These are phyloP conservation scores for Poeciliopsis prolifica DNA, from an alignment of 2,113 vertebrate genomes.

Conservation along the genomic window DNA sequence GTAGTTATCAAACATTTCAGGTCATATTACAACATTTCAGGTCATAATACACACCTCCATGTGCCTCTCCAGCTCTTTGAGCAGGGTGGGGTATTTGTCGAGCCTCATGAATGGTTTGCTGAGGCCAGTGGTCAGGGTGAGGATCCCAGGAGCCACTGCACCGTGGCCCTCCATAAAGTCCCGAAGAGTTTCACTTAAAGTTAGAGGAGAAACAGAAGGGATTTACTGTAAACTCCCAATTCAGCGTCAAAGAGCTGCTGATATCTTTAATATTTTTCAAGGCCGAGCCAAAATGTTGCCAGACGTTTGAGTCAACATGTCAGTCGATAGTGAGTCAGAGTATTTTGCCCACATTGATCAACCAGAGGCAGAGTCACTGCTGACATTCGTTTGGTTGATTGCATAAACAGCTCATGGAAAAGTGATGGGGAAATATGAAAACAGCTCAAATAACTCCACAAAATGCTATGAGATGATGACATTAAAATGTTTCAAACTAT, in stretches of 20 bases:
- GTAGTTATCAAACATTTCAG: background rate
- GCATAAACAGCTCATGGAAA: too few relatives aligned
- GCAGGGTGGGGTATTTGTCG: conserved; percentile 95
- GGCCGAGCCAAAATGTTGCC: too few relatives aligned
- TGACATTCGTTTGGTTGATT: too few relatives aligned
- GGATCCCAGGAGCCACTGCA: conserved; percentile 91
- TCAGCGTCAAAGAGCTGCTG: background rate
- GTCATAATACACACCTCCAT: conserved; percentile 87
- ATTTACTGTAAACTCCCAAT: background rate
- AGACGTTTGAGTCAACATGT: background rate
- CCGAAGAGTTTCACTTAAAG: conserved; percentile 89
- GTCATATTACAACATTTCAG: background rate
- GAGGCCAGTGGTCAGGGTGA: conserved; percentile 94
- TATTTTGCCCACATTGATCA: background rate
- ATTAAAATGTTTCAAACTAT: too few relatives aligned
- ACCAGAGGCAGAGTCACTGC: too few relatives aligned
- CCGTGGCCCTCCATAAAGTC: conserved; percentile 97
- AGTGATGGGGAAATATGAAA: too few relatives aligned
- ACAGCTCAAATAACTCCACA: too few relatives aligned
- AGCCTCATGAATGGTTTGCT: conserved; percentile 99
- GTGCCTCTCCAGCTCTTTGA: conserved; percentile 97
- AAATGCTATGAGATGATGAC: too few relatives aligned
- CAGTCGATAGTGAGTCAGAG: background rate
- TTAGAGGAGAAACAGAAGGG: background rate
- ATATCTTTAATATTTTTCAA: background rate